Base-by-base conservation (phyloP, 1,140 invertebrate species). In the Hylyphantes graminicola region DNA sequence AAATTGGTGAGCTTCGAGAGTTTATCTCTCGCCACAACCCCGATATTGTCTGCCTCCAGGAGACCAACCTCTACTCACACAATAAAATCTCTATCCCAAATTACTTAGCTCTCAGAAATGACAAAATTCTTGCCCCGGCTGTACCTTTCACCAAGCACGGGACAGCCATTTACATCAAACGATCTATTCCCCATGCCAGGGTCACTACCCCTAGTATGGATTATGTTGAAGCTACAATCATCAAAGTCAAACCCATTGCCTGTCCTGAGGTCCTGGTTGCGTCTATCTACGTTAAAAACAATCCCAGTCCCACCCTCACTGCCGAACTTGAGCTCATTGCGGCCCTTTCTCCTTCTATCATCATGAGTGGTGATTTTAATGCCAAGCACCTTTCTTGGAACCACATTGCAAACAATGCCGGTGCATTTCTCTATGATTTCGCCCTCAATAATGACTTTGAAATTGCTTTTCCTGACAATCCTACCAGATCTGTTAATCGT, bases 191-290 rank as follows among this genome's bases (percentile, higher is more conserved):
- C 0, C 17, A 17, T 7, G 17, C 15, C 0, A 8, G 48, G 5
- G 11, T 7, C 4, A 8, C 63, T 2, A n/a, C 19, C 9, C 63
- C 63, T 17, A 21, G 17, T 0, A 12, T 64, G 8, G n/a, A 35
- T 4, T 4, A 65, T 10, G 7, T 65, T 0, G 19, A 35, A 19
- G 12, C 7, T 0, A 17, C 63, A 19, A 17, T 65, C 10, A 11
- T 8, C 5, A 1, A 0, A 0, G 0, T 19, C 19, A 17, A 17
- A 0, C 19, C 8, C 0, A 17, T 8, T 6, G 35, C 0, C 1
- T 3, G 48, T 10, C 3, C 2, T 8, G 13, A 0, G 0, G 0
- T n/a, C 17, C 19, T 65, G 0, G 17, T 65, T 0, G n/a, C n/a
- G n/a, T 35, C 63, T 5, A 35, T 17, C 7, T 65, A 65, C 19